Evolutionary conservation across 2,888 invertebrate species (phyloP).

Genomic region (Hydrotaea diabolus): DNA sequence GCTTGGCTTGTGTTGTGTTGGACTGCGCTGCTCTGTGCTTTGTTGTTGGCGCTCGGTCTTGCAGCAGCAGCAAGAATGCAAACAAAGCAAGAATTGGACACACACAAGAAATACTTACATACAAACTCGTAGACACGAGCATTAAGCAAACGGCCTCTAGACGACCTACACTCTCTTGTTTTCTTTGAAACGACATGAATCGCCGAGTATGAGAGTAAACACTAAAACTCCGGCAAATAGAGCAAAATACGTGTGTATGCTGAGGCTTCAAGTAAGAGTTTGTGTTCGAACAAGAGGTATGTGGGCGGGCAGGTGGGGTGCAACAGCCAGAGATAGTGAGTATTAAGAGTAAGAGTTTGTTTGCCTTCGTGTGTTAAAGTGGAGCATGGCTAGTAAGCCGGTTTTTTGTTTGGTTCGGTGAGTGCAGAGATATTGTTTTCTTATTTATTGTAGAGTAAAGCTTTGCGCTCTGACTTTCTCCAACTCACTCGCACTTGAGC

Average conservation of each 20-base stretch:
- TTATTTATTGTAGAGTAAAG: slow-evolving; percentile 1
- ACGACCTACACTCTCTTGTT: slow-evolving; percentile 76
- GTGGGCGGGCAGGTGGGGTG: not conserved
- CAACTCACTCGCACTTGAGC: not conserved
- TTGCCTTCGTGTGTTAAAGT: slow-evolving; percentile 35
- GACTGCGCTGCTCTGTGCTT: not conserved
- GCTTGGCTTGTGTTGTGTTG: not conserved
- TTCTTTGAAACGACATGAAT: not conserved
- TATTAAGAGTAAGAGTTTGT: not conserved
- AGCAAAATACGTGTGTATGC: no score
- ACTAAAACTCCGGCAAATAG: slow-evolving; percentile 24
- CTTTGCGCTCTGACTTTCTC: slow-evolving; percentile 51
- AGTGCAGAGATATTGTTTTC: slow-evolving; percentile 3
- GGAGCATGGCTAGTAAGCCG: slow-evolving; percentile 63
- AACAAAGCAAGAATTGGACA: slow-evolving; percentile 41
- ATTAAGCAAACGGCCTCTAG: slow-evolving; percentile 77
- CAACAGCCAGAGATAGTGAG: not conserved
- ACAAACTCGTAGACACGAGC: not conserved
- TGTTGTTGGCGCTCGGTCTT: not conserved
- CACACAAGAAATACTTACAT: slow-evolving; percentile 27
- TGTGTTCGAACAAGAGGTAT: not conserved
- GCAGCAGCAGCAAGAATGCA: slow-evolving; percentile 31
- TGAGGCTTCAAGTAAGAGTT: slow-evolving; percentile 42
- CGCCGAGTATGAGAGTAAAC: not conserved
- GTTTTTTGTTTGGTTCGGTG: no score